phyloP scores from a whole-genome alignment of 2,797 vertebrate species.

The Phalanger gymnotis region DNA sequence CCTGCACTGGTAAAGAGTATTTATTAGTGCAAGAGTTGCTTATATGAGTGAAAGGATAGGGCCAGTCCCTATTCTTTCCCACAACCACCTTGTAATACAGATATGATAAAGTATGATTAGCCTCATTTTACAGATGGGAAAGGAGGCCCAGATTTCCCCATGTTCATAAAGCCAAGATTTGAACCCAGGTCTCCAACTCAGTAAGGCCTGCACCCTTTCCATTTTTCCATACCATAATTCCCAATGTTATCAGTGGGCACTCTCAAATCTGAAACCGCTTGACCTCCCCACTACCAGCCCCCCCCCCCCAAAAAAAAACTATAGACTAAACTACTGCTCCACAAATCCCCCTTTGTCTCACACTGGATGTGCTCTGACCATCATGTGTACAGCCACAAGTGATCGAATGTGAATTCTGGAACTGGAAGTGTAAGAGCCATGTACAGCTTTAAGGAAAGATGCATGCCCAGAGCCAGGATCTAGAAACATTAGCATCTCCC shows the following conservation, averaged over 20 bases:
- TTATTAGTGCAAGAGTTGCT: neutral
- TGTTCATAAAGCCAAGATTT: neutral
- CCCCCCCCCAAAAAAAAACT: neutral
- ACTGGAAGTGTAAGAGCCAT: neutral
- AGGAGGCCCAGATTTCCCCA: neutral
- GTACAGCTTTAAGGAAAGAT: neutral
- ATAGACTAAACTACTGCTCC: neutral
- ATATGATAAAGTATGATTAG: neutral
- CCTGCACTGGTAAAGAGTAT: neutral
- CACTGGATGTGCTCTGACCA: neutral
- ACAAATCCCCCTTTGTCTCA: neutral
- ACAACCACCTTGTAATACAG: neutral
- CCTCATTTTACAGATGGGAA: neutral
- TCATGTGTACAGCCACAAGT: neutral
- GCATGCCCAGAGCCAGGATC: neutral
- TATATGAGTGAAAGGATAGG: neutral
- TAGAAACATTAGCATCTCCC: neutral
- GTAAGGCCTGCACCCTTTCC: neutral
- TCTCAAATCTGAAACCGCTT: neutral
- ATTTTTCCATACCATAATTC: neutral
- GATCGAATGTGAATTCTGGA: constrained; percentile 39
- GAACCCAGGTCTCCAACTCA: neutral
- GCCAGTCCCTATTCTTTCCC: neutral
- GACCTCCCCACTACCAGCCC: neutral
- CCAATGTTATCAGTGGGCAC: neutral